Conservation (phyloP, 2,888 invertebrate species). For the Selenia dentaria region DNA sequence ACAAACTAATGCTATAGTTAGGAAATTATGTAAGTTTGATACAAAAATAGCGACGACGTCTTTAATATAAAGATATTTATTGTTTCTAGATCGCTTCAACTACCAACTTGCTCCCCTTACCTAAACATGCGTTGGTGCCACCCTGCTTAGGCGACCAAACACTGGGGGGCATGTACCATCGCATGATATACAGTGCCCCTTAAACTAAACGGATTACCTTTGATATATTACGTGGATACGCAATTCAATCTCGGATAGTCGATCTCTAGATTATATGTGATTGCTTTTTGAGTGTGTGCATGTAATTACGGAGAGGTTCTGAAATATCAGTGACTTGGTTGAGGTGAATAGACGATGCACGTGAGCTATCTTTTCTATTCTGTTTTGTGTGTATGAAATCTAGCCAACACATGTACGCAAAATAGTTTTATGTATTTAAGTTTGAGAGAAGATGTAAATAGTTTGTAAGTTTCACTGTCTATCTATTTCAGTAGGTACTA, state of each 20-base stretch:
- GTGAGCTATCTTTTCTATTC: background rate
- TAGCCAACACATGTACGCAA: too few species aligned
- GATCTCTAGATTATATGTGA: constrained; percentile 62
- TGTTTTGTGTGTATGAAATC: too few species aligned
- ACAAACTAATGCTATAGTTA: too few species aligned
- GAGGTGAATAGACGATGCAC: constrained; percentile 22
- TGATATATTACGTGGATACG: constrained; percentile 81
- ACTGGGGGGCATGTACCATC: constrained; percentile 65
- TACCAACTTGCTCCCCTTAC: constrained; percentile 40
- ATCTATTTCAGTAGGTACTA: too few species aligned
- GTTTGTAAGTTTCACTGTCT: too few species aligned
- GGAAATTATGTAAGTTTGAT: too few species aligned
- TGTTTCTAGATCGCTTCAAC: background rate
- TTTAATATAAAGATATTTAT: too few species aligned
- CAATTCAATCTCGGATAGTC: constrained; percentile 81
- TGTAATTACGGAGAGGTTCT: constrained; percentile 51
- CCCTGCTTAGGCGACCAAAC: constrained; percentile 81
- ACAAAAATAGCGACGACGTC: too few species aligned
- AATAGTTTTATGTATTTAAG: too few species aligned
- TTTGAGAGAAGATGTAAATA: too few species aligned
- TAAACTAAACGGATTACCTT: constrained; percentile 84
- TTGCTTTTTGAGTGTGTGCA: constrained; percentile 65
- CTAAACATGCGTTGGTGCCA: constrained; percentile 72
- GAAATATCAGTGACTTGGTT: constrained; percentile 19
- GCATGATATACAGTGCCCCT: constrained; percentile 81